phyloP scores from a whole-genome alignment of 2,888 invertebrate genomes.

The Esperia sulphurella region DNA sequence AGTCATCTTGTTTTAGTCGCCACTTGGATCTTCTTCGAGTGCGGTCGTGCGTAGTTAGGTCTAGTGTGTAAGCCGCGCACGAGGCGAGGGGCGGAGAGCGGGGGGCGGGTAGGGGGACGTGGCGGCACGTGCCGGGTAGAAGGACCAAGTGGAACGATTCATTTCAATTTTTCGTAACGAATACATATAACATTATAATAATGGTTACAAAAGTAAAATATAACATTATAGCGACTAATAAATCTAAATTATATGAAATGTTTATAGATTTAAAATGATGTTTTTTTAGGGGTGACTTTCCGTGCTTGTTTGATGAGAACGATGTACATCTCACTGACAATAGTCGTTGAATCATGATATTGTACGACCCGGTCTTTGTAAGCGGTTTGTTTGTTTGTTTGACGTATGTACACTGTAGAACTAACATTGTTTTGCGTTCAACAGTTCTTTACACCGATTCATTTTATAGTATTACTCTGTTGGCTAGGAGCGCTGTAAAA shows the following conservation, averaged over 20 bases:
- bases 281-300: conserved; percentile 70
- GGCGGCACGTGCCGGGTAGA: conserved; percentile 14
- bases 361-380: conserved; percentile 64
- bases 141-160: conserved; percentile 51
- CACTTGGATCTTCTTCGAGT: conserved; percentile 41
- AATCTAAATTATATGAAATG: conserved; percentile 80
- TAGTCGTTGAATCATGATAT: conserved; percentile 57
- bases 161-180: conserved; percentile 74
- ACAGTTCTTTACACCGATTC: conserved; percentile 76
- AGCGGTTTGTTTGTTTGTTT: conserved; percentile 54
- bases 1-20: conserved; percentile 62
- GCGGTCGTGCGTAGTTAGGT: conserved; percentile 12
- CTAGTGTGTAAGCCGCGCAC: not conserved
- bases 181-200: conserved; percentile 79
- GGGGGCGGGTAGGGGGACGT: conserved; percentile 11
- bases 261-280: conserved; percentile 74
- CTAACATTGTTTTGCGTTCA: conserved; percentile 76
- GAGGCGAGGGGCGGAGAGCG: conserved; percentile 8
- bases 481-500: conserved; percentile 80
- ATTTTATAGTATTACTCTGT: conserved; percentile 79
- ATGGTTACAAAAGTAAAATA: conserved; percentile 79
- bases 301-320: conserved; percentile 68
- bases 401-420: conserved; percentile 66
- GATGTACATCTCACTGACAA: conserved; percentile 65
- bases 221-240: conserved; percentile 79